Evolutionary conservation across 37 sponge, comb jelly and placozoan species (phyloP).

Genomic region (Amphimedon queenslandica): DNA sequence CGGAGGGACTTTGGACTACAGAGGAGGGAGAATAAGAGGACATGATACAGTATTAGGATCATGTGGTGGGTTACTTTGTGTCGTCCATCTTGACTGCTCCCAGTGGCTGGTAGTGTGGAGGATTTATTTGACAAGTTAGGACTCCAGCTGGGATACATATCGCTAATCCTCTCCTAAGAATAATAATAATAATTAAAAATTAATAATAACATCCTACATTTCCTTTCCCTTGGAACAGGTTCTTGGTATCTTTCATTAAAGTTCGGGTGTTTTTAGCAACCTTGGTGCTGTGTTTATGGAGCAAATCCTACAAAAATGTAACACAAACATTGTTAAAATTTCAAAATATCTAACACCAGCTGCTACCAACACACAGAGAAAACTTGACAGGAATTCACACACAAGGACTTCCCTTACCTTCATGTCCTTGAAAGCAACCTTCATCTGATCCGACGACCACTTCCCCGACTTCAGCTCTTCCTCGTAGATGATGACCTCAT

Average conservation of each 20-base stretch:
- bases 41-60: neutral
- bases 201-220: no score
- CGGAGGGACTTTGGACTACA: conserved; percentile 13
- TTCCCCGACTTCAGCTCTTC: conserved; percentile 36
- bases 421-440: conserved; percentile 14
- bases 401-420: conserved; percentile 8
- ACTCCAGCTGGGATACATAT: no score
- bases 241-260: neutral
- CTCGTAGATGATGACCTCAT: conserved; percentile 42
- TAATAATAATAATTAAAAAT: no score
- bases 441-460: conserved; percentile 25
- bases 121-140: no score
- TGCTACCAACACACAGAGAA: neutral
- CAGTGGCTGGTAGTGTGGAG: no score
- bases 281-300: neutral
- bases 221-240: neutral
- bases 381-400: neutral
- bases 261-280: neutral
- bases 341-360: neutral
- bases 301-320: neutral
- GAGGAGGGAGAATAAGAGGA: neutral
- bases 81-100: no score
- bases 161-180: no score
- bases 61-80: neutral
- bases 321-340: no score